Base-by-base conservation (phyloP, 1,140 invertebrate genomes). In the Drosophila varians region DNA sequence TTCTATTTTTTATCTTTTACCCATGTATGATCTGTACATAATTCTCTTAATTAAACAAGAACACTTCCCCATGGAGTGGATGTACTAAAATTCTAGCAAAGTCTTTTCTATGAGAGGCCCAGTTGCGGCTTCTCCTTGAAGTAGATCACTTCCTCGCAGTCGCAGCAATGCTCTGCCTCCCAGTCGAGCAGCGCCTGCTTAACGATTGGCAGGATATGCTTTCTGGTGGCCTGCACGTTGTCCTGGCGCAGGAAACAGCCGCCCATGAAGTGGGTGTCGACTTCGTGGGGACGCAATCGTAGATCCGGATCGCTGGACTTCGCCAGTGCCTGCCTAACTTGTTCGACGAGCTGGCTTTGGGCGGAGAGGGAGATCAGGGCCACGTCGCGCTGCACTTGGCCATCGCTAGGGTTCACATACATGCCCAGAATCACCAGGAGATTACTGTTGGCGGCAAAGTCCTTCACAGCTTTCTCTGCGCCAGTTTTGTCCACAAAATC, bases 181-280 rank as follows among this genome's bases (percentile, higher is more conserved):
- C 78, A 69, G 0, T 86, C 65, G 9, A 70, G 73, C 54, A 91
- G 74, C 26, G 88, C 88, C 28, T 90, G 88, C 82, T 92, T 92
- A 60, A 94, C 80, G 54, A 94, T 91, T 23, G 94, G 94, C 54
- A 94, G 69, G 66, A 95, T 92, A 83, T 94, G 93, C 90, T 95
- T 95, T 23, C 94, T 91, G 16, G 93, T 93, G 18, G 92, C 91
- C 71, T 92, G 91, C 5, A 93, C 68, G 88, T 94, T 94, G 54
- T 89, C 77, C 65, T 94, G 93, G 16, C 84, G 72, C 51, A 93
- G 93, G 42, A 92, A 91, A 21, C 66, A 76, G 11, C 86, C 91
- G 57, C 80, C 55, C 55, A 91, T 57, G 26, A 91, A 83, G 28
- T 78, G 34, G 14, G 57, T 68, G 23, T 84, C 51, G 11, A 54